Percentiles rank a stretch among this genome's conserved stretches.
phyloP scores from a whole-genome alignment of 2,888 invertebrate genomes.

The Mythimna lalbum region DNA sequence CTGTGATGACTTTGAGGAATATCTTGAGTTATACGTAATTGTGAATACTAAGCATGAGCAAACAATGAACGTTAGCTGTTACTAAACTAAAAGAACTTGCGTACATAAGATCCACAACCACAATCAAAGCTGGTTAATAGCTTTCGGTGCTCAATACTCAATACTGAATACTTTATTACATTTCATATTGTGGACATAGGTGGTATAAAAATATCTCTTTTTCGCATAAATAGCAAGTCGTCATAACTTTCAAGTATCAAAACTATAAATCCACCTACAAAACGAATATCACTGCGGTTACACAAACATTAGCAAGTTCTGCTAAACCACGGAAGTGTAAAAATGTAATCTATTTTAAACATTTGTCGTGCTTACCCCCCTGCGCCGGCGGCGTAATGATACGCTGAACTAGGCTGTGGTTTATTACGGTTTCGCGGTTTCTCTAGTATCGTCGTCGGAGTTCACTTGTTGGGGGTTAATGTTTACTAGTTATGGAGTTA shows the following conservation, averaged over 20 bases:
- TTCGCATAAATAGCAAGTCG: too few relatives aligned
- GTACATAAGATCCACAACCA: too few relatives aligned
- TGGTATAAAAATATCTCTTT: too few relatives aligned
- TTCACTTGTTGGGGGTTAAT: constrained; percentile 35
- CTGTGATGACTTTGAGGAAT: too few relatives aligned
- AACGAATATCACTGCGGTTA: constrained; percentile 82
- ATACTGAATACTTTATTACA: too few relatives aligned
- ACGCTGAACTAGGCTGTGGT: constrained; percentile 70
- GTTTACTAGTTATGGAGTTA: constrained; percentile 56
- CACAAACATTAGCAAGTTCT: constrained; percentile 74
- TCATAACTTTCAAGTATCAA: constrained; percentile 58
- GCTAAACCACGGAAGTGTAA: constrained; percentile 85
- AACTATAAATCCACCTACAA: constrained; percentile 56
- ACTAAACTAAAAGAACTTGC: too few relatives aligned
- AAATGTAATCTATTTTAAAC: constrained; percentile 90
- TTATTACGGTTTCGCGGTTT: constrained; percentile 74
- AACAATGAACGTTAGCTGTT: too few relatives aligned
- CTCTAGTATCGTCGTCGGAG: constrained; percentile 57
- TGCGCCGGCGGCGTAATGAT: constrained; percentile 71
- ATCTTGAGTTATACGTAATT: too few relatives aligned
- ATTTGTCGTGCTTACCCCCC: constrained; percentile 81
- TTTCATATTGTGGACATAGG: too few relatives aligned
- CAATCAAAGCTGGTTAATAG: too few relatives aligned
- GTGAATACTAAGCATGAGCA: too few relatives aligned
- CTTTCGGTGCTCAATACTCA: too few relatives aligned